Conservation (phyloP, 2,888 invertebrate species). For the Aelia acuminata region DNA sequence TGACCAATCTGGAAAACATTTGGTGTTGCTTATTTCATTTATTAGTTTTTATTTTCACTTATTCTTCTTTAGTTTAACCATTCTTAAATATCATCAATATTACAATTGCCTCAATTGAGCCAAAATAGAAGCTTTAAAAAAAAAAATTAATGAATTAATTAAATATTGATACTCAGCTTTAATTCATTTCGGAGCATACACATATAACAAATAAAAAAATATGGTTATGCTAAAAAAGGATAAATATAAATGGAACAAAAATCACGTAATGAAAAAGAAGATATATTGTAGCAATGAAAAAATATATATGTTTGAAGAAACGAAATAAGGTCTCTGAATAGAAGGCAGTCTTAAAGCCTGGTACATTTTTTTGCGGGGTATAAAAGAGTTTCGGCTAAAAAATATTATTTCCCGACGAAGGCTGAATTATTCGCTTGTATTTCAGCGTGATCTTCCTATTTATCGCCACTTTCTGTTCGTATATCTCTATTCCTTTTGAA, state of each 20-base stretch:
- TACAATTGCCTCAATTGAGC: too few species aligned
- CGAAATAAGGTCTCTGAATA: not conserved
- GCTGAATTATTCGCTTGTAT: not conserved
- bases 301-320: not conserved
- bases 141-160: too few species aligned
- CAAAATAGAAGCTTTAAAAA: too few species aligned
- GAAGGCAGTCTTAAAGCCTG: conserved; percentile 7
- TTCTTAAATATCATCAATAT: too few species aligned
- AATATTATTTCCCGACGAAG: not conserved
- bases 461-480: not conserved
- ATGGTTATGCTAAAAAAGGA: not conserved
- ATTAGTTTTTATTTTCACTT: too few species aligned
- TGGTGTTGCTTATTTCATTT: too few species aligned
- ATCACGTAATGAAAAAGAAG: not conserved
- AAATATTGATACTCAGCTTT: too few species aligned
- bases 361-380: not conserved
- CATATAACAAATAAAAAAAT: not conserved
- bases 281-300: not conserved
- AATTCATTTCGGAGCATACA: too few species aligned
- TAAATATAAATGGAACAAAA: not conserved
- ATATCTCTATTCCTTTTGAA: not conserved
- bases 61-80: too few species aligned
- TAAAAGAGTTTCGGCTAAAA: not conserved
- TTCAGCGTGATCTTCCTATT: not conserved
- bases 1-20: too few species aligned